Percentiles rank a stretch among this genome's conserved stretches.
Conservation (phyloP, 2,113 vertebrate species). For the Mastomys coucha region DNA sequence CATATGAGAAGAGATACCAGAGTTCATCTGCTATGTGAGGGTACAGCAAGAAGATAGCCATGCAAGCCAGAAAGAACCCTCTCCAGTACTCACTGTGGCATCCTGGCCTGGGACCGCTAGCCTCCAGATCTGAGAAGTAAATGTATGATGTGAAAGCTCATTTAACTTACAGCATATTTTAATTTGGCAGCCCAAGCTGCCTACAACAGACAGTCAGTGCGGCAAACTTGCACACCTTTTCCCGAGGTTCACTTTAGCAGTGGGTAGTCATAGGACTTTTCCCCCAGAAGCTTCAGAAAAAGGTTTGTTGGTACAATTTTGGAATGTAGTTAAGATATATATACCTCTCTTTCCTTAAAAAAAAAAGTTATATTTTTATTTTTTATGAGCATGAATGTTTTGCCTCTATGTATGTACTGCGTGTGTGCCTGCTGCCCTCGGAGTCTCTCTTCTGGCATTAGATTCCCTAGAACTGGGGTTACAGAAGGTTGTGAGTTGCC, state of each 20-base stretch:
- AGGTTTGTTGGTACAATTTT: slow-evolving; percentile 29
- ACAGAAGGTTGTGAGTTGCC: not conserved
- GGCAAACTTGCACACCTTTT: not conserved
- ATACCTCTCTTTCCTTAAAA: not conserved
- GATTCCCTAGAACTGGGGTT: not conserved
- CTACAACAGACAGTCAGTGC: not conserved
- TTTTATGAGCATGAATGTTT: not conserved
- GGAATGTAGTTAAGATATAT: not conserved
- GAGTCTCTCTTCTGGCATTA: not conserved
- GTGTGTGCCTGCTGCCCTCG: not conserved
- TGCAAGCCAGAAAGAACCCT: not conserved
- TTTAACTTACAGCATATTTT: not conserved
- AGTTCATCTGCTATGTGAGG: not conserved
- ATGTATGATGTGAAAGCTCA: not conserved
- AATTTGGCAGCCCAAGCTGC: not conserved
- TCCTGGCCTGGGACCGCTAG: not conserved
- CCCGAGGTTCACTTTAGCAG: not conserved
- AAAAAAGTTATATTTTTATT: not conserved
- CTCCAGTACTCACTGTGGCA: not conserved
- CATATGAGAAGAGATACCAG: not conserved
- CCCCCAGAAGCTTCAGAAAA: not conserved
- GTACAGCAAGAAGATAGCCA: not conserved
- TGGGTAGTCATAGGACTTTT: slow-evolving; percentile 13
- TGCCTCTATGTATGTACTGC: not conserved
- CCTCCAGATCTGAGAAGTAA: not conserved